phyloP scores from a whole-genome alignment of 2,113 vertebrate species.

The Trematomus loennbergii region DNA sequence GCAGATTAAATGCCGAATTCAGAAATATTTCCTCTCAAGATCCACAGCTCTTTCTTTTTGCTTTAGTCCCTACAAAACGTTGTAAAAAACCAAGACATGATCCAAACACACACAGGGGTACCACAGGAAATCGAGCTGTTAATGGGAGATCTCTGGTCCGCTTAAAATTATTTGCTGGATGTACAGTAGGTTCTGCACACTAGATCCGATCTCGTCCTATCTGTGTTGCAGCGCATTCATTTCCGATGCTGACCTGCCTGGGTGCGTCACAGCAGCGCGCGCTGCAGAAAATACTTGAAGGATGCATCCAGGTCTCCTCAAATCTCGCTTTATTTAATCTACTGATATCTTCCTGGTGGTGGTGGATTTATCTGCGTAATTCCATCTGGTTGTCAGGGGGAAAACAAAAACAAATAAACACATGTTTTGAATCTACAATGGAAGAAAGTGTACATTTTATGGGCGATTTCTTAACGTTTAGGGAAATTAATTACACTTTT shows the following conservation, averaged over 20 bases:
- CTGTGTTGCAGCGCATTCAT: constrained; percentile 26
- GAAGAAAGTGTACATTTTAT: neutral
- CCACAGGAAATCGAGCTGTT: neutral
- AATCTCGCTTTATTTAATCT: neutral
- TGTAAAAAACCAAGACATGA: neutral
- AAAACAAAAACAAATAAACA: neutral
- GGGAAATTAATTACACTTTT: neutral
- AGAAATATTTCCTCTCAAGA: neutral
- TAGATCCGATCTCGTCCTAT: constrained; percentile 44
- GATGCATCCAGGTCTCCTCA: neutral
- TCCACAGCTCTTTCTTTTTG: neutral
- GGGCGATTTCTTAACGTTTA: neutral
- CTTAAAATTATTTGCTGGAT: neutral
- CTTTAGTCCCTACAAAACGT: neutral
- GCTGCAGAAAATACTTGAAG: constrained; percentile 1
- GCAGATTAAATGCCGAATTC: constrained; percentile 1
- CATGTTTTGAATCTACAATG: too few relatives aligned
- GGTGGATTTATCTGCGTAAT: neutral
- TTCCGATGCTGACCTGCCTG: constrained; percentile 28
- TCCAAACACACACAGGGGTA: neutral
- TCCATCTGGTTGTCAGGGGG: neutral
- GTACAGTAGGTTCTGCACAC: constrained; percentile 5
- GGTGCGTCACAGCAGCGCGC: constrained; percentile 53
- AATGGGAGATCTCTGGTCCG: neutral
- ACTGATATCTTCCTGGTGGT: neutral